These are phyloP conservation scores for Cheirogaleus medius DNA, from an alignment of 2,113 vertebrate species.

Conservation along the genomic window DNA sequence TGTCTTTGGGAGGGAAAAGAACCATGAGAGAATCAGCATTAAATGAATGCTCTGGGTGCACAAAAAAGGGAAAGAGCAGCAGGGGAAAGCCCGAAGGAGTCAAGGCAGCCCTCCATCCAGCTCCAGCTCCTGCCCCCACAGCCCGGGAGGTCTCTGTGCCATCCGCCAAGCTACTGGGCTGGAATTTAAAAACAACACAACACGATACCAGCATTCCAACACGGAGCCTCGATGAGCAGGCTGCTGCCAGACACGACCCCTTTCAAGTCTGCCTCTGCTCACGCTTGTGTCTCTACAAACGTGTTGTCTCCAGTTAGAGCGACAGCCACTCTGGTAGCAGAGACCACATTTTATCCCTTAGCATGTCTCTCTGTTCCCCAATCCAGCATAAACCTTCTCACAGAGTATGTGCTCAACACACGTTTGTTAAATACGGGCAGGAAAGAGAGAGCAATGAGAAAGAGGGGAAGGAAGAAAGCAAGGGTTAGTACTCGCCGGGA, in stretches of 20 bases:
- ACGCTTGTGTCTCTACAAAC: background rate
- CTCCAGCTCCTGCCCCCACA: slow-evolving; percentile 59
- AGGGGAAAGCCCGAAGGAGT: background rate
- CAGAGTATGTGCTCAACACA: background rate
- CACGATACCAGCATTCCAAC: background rate
- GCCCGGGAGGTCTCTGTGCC: slow-evolving; percentile 51
- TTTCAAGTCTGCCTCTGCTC: background rate
- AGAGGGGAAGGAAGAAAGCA: slow-evolving; percentile 80
- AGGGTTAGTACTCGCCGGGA: slow-evolving; percentile 71
- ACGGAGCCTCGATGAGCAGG: background rate
- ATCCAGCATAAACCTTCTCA: background rate
- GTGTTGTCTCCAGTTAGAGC: background rate
- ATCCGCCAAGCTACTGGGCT: background rate
- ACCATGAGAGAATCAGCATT: slow-evolving; percentile 77
- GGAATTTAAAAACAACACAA: slow-evolving; percentile 19
- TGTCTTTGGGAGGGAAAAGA: slow-evolving; percentile 88
- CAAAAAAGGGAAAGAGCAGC: slow-evolving; percentile 29
- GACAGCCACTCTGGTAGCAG: background rate
- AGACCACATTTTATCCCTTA: background rate
- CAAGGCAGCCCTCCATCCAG: slow-evolving; percentile 56
- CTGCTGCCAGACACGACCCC: background rate
- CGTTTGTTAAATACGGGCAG: slow-evolving; percentile 50
- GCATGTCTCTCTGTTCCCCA: background rate
- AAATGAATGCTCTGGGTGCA: slow-evolving; percentile 1
- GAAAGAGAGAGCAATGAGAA: slow-evolving; percentile 67